Evolutionary conservation across 2,113 vertebrate genomes (phyloP).

Genomic region (Rissa tridactyla): DNA sequence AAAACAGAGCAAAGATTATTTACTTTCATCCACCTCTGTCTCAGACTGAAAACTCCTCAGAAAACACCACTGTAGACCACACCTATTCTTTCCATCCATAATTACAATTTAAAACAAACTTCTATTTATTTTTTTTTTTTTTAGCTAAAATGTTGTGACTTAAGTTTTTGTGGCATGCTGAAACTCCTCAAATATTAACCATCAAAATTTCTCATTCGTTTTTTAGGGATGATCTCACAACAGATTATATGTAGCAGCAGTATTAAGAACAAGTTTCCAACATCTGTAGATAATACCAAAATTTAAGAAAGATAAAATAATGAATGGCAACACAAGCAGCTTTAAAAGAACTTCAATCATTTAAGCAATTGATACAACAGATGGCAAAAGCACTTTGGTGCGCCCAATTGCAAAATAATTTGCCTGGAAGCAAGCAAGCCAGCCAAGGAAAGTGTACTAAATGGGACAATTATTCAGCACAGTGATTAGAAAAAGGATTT

Average conservation of each 20-base stretch:
- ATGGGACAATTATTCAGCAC: constrained; percentile 43
- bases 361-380: constrained; percentile 54
- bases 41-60: not conserved
- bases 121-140: not conserved
- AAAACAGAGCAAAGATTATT: not conserved
- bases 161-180: not conserved
- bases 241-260: not conserved
- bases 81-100: not conserved
- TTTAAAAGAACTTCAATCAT: constrained; percentile 36
- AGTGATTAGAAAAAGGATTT: constrained; percentile 37
- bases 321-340: constrained; percentile 8
- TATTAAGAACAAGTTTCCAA: not conserved
- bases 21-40: not conserved
- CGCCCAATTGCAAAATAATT: constrained; percentile 67
- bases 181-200: not conserved
- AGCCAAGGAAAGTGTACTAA: constrained; percentile 14
- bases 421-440: constrained; percentile 42
- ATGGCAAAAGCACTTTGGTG: constrained; percentile 55
- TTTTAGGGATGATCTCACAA: not conserved
- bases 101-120: not conserved
- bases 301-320: constrained; percentile 18
- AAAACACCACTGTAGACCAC: not conserved
- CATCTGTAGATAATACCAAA: not conserved
- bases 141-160: not conserved
- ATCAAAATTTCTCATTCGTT: not conserved